Evolutionary conservation across 1,140 invertebrate species (phyloP).

Genomic region (Gyrodactylus bullatarudis): DNA sequence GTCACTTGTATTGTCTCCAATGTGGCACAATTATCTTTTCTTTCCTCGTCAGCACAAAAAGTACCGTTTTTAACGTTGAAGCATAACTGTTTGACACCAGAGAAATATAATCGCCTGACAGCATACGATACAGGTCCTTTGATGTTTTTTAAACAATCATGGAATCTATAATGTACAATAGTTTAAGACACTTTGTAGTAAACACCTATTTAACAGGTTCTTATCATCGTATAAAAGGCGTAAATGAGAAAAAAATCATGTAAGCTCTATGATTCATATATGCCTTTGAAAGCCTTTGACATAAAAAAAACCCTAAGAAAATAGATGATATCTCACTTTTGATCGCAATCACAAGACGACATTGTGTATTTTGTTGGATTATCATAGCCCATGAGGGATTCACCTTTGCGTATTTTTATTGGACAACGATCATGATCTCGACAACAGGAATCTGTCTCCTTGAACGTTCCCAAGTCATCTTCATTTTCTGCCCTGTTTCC

Average conservation of each 20-base stretch:
- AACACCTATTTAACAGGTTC: no score
- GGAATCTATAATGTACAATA: no score
- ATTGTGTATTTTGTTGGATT: neutral
- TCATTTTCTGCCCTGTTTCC: slow-evolving; percentile 5
- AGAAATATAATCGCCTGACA: neutral
- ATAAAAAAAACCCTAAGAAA: no score
- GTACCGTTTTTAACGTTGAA: no score
- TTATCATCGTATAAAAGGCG: no score
- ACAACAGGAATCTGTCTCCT: slow-evolving; percentile 8
- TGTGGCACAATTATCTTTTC: no score
- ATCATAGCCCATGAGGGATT: neutral
- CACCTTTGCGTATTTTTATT: neutral
- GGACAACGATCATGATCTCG: slow-evolving; percentile 9
- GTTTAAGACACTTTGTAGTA: no score
- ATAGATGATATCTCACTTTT: neutral
- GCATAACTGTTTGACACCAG: neutral
- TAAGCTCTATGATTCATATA: no score
- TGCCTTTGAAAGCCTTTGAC: no score
- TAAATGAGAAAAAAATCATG: no score
- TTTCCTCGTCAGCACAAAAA: no score
- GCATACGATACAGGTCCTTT: neutral
- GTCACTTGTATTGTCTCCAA: no score
- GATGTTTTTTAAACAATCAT: neutral
- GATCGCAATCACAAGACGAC: neutral
- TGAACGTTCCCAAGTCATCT: slow-evolving; percentile 7